Evolutionary conservation across 2,888 invertebrate genomes (phyloP).

Genomic region (Aphidoletes aphidimyza): DNA sequence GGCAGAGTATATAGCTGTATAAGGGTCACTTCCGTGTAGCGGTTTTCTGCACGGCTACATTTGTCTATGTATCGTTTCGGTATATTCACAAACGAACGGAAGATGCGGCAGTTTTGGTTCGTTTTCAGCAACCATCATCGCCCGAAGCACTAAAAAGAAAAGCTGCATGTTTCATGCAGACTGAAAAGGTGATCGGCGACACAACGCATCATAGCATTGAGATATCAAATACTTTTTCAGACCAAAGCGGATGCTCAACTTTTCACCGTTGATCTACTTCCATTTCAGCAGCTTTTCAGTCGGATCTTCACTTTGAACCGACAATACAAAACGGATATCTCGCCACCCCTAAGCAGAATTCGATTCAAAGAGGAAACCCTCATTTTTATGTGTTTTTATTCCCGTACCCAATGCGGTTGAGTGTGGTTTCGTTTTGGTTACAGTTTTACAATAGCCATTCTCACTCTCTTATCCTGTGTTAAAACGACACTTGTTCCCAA

Average conservation of each 20-base stretch:
- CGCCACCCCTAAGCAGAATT: not conserved
- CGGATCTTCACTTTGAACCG: not conserved
- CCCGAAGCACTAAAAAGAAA: not conserved
- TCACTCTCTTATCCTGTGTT: not conserved
- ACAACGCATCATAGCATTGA: constrained; percentile 16
- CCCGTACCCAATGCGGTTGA: no score
- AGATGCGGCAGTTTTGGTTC: not conserved
- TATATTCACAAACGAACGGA: not conserved
- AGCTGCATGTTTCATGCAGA: not conserved
- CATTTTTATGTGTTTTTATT: no score
- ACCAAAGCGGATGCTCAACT: not conserved
- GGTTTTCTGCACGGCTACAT: constrained; percentile 33
- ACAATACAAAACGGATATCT: constrained; percentile 11
- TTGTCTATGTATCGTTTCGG: not conserved
- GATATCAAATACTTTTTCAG: not conserved
- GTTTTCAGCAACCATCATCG: not conserved
- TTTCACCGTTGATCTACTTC: constrained; percentile 1
- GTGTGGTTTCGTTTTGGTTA: not conserved
- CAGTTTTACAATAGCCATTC: not conserved
- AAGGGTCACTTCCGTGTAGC: constrained; percentile 40
- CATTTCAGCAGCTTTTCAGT: not conserved
- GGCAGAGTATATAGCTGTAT: not conserved
- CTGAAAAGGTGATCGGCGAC: not conserved
- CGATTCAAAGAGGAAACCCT: not conserved
- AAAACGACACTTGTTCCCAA: not conserved